A percentile compares a stretch with the other conserved stretches of the same genome.
These are phyloP conservation scores for Erpobdella octoculata DNA, from an alignment of 2,888 invertebrate species.

Conservation along the genomic window DNA sequence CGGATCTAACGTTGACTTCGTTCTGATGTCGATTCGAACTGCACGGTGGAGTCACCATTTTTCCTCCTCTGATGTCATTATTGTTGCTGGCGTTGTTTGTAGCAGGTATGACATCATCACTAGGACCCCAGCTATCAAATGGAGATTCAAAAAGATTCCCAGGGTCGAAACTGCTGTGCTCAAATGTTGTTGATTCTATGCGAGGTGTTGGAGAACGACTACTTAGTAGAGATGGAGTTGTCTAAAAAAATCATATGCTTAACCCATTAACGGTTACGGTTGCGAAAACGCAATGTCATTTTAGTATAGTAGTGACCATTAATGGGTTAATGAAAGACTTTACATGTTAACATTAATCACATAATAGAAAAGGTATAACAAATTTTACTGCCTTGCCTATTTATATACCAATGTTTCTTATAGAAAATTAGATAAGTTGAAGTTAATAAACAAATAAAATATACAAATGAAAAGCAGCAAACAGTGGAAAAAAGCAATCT, in stretches of 20 bases:
- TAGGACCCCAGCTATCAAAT: slow-evolving; percentile 2
- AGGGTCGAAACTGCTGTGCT: background rate
- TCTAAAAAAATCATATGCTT: background rate
- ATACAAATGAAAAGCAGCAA: no score
- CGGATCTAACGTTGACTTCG: background rate
- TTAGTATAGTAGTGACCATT: background rate
- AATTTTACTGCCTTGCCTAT: no score
- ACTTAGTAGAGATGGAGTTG: background rate
- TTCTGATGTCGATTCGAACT: background rate
- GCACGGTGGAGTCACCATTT: background rate
- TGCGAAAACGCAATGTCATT: background rate
- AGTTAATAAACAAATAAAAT: no score
- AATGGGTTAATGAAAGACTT: background rate
- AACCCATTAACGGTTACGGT: background rate
- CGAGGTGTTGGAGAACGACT: slow-evolving; percentile 33
- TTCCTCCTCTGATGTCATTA: background rate
- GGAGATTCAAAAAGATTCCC: background rate
- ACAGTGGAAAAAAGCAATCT: no score
- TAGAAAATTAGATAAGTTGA: no score
- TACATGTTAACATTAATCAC: no score
- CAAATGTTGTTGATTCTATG: slow-evolving; percentile 30
- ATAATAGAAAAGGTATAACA: no score
- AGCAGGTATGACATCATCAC: background rate
- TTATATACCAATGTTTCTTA: no score
- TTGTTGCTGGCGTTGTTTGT: background rate